phyloP scores from a whole-genome alignment of 2,113 vertebrate species.

The Phylloscopus trochilus region DNA sequence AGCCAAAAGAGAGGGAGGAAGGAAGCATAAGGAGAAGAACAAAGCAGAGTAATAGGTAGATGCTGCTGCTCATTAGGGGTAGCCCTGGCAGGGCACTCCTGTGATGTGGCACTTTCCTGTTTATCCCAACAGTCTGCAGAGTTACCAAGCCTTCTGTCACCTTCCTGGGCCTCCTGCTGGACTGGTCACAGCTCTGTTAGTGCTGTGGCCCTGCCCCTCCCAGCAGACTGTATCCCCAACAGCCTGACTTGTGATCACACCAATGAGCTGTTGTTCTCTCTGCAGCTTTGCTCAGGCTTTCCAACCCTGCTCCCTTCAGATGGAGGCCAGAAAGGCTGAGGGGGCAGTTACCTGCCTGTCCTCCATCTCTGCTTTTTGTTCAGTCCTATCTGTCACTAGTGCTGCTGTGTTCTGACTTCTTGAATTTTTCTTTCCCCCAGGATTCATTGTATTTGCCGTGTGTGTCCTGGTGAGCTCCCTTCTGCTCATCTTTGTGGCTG shows the following conservation, averaged over 20 bases:
- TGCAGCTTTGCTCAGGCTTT: background rate
- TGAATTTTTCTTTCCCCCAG: slow-evolving; percentile 63
- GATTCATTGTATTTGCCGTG: slow-evolving; percentile 81
- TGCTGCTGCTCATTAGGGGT: background rate
- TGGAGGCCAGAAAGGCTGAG: background rate
- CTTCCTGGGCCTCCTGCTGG: background rate
- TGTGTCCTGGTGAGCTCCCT: slow-evolving; percentile 79
- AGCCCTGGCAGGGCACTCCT: background rate
- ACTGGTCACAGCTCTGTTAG: background rate
- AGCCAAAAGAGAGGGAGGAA: background rate
- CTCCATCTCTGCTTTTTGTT: background rate
- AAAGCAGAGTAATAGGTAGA: background rate
- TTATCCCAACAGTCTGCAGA: background rate
- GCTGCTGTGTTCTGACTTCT: background rate
- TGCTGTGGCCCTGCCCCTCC: background rate
- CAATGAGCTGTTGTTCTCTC: background rate
- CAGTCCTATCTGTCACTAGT: background rate
- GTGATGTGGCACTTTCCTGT: background rate
- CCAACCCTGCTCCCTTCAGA: background rate
- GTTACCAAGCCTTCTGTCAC: background rate
- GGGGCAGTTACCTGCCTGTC: background rate
- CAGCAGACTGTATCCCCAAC: background rate
- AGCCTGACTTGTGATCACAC: background rate
- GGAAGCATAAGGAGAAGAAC: background rate
- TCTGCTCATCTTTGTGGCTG: slow-evolving; percentile 79